Evolutionary conservation across 2,888 invertebrate species (phyloP), one percentile per base, ranked within the genome.

Genomic region (Lasius platythorax): DNA sequence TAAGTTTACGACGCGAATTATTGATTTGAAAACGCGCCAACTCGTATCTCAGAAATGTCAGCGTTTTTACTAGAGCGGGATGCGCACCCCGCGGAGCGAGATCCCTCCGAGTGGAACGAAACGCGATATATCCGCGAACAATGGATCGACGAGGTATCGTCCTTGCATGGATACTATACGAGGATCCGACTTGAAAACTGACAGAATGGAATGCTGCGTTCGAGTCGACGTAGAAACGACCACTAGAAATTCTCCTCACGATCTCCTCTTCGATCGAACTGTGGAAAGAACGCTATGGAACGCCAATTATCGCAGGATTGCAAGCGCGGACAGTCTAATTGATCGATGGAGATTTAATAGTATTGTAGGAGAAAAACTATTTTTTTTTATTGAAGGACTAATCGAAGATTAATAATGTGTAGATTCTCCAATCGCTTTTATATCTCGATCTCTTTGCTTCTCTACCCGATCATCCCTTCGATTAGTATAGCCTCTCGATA

Each of bases 1-100:
- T 70, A 58, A 68, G 70, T 79, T 70, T 61, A 61, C 33, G 46
- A 61, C 33, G 33, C 43, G 46, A 33, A 61, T 70, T 68, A 70
- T 79, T 79, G 61, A 70, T 79, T 79, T 68, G 68, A 61, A 61
- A 23, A 33, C 79, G 12, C 56, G 68, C 58, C 58, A 61, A 33
- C 33, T 79, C 33, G 46, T 79, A 79, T 46, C 46, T 79, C 70
- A 70, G 58, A 68, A 33, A 58, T 68, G 68, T 68, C 58, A 58
- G 78, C 15, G 23, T 68, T 68, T 58, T 78, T n/a, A 23, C 23
- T 23, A 33, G 23, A 75, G 33, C 43, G 23, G 2, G 30, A 58
- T 3, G 33, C 6, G 58, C 78, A 28, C 2, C 78, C 43, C 78
- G 67, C 67, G 33, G 58, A 33, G 78, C 43, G 23, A 66, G 66